Evolutionary conservation across 35 echinoderm and acorn worm species (phyloP), one percentile per base, ranked within the genome.

Genomic region (Lytechinus pictus): DNA sequence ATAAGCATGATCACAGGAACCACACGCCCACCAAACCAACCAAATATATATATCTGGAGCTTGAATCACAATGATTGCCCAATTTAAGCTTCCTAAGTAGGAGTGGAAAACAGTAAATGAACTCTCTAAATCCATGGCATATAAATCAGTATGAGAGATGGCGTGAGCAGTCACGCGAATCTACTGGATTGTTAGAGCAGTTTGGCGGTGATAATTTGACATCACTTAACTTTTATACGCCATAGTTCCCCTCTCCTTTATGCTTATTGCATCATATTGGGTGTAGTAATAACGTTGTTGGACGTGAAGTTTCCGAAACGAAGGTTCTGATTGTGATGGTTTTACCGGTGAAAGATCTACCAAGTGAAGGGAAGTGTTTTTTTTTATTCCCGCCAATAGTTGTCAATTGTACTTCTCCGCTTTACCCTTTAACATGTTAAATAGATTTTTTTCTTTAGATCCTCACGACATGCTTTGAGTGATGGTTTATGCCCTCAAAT

Each of bases 161-260:
- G 66, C 19, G n/a, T 79, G n/a, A 79, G 66, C 66, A 16, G 66
- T 79, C 66, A 79, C 66, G 66, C 66, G 66, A 16, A 79, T 79
- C 66, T 79, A 24, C 66, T 7, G 6, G 66, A 79, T 79, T 24
- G 19, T 79, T 79, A 79, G 10, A 60, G 16, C 66, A 4, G 21
- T 79, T 79, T 79, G 19, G 19, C 66, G 33, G 66, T 24, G 66
- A 24, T 79, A 79, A 79, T 79, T 79, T 79, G 66, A 79, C 66
- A 79, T 79, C 66, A 79, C 66, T 79, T 79, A 79, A 79, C 66
- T 79, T 79, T 79, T 79, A 79, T 79, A 24, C 66, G 16, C 66
- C 66, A 24, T 24, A 24, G 19, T 79, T 27, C 19, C 19, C 66
- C 66, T 16, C 66, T 7, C 66, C 21, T 79, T 79, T 79, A 79